Evolutionary conservation across 1,140 invertebrate species (phyloP), one percentile per base, ranked within the genome.

Genomic region (Metaphire vulgaris): DNA sequence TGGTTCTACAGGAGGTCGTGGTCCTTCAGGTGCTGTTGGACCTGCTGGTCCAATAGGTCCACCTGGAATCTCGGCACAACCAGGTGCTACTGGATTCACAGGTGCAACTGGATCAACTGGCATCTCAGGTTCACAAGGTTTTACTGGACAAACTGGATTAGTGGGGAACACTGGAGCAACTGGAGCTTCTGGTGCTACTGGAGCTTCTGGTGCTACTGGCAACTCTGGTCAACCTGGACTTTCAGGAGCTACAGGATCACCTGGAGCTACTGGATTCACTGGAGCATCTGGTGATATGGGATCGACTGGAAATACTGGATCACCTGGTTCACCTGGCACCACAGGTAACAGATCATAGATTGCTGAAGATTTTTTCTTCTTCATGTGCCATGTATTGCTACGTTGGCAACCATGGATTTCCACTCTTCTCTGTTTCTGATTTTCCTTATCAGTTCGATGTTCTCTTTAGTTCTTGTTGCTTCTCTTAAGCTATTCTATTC

Each of bases 301-400:
- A 6, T 41, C 92, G 0, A 81, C 85, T 33, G 92, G 92, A 34
- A 82, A 87, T 72, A 84, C 89, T 21, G 92, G 79, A 2, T 33
- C 69, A 21, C n/a, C 69, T 31, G 69, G 69, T 29, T 71, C 33
- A 30, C 69, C 69, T 71, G 69, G 69, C n/a, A n/a, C 69, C 2
- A 21, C 69, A 56, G 41, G 41, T 56, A 56, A 56, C 6, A 56
- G 6, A 56, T 56, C n/a, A n/a, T n/a, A n/a, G n/a, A n/a, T n/a
- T n/a, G n/a, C n/a, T n/a, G n/a, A n/a, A n/a, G n/a, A n/a, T n/a
- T n/a, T n/a, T n/a, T n/a, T n/a, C n/a, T n/a, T n/a, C n/a, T n/a
- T n/a, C n/a, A n/a, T n/a, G n/a, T n/a, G n/a, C n/a, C n/a, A n/a
- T n/a, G n/a, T n/a, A n/a, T n/a, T n/a, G n/a, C n/a, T n/a, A n/a